Evolutionary conservation across 92 coral and sea anemone species (phyloP).

Genomic region (Porites cylindrica): DNA sequence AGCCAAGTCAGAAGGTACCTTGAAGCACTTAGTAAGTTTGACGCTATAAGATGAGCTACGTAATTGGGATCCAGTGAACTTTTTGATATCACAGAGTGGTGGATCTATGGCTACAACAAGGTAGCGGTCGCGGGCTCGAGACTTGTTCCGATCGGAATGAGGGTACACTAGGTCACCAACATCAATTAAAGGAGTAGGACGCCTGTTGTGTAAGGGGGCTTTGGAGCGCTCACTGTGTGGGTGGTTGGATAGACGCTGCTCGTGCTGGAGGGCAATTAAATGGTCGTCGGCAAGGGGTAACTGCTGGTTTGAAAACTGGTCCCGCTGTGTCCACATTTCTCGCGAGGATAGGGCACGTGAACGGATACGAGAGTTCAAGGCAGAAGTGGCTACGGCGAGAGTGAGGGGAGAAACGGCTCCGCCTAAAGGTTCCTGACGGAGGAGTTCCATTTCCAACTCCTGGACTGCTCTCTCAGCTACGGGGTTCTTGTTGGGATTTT

Average conservation of each 20-base stretch:
- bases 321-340: conserved; percentile 81
- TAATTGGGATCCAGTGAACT: conserved; percentile 48
- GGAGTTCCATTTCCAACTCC: conserved; percentile 43
- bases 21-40: conserved; percentile 18
- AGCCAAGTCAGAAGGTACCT: conserved; percentile 13
- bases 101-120: conserved; percentile 54
- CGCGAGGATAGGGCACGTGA: conserved; percentile 14
- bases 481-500: conserved; percentile 72
- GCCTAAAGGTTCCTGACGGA: conserved; percentile 60
- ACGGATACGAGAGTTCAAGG: conserved; percentile 58
- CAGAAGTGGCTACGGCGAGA: conserved; percentile 57
- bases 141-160: conserved; percentile 58
- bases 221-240: conserved; percentile 67
- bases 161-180: conserved; percentile 58
- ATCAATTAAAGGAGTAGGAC: neutral
- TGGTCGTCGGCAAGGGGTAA: conserved; percentile 42
- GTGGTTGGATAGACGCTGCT: conserved; percentile 63
- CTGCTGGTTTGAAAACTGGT: conserved; percentile 56
- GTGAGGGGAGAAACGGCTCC: no score
- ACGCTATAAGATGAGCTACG: conserved; percentile 48
- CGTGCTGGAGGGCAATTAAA: conserved; percentile 40
- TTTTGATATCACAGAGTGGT: conserved; percentile 46
- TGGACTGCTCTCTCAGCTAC: conserved; percentile 63
- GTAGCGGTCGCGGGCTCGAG: conserved; percentile 57
- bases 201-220: neutral